Conservation (phyloP, 2,797 vertebrate species). For the Catharus ustulatus region DNA sequence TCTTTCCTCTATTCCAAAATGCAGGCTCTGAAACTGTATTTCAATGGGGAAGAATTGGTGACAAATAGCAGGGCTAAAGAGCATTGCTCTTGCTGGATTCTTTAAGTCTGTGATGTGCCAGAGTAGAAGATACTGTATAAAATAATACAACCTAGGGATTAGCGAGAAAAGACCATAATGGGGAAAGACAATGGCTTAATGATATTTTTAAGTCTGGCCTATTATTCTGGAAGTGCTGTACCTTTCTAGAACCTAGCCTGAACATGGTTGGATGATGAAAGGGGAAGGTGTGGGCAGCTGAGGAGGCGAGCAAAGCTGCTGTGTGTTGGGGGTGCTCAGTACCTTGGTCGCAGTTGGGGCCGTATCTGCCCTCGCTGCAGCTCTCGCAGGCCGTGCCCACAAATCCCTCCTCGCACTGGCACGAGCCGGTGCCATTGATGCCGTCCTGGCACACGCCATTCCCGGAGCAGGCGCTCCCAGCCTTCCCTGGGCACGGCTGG, state of each 20-base stretch:
- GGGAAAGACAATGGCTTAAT: not conserved
- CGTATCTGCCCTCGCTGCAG: conserved; percentile 81
- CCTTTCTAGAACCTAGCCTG: not conserved
- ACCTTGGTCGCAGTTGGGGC: conserved; percentile 91
- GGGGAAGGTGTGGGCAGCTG: not conserved
- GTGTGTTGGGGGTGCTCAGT: not conserved
- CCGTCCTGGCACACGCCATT: conserved; percentile 88
- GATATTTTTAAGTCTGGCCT: not conserved
- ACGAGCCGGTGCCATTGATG: conserved; percentile 82
- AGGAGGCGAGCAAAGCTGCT: accelerated
- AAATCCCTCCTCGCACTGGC: conserved; percentile 82
- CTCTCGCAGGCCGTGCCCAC: conserved; percentile 87
- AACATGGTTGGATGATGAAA: accelerated
- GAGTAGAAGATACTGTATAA: not conserved
- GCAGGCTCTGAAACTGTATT: not conserved
- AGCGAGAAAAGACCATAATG: not conserved
- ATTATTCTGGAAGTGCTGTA: not conserved
- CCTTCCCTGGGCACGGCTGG: conserved; percentile 85
- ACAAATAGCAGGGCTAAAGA: not conserved
- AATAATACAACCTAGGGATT: not conserved
- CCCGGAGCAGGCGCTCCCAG: conserved; percentile 79
- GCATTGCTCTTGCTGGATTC: not conserved
- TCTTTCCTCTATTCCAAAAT: not conserved
- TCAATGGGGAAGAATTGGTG: not conserved
- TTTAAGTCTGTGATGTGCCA: not conserved